Conservation (phyloP, 2,113 vertebrate genomes). For the Cisticola juncidis region DNA sequence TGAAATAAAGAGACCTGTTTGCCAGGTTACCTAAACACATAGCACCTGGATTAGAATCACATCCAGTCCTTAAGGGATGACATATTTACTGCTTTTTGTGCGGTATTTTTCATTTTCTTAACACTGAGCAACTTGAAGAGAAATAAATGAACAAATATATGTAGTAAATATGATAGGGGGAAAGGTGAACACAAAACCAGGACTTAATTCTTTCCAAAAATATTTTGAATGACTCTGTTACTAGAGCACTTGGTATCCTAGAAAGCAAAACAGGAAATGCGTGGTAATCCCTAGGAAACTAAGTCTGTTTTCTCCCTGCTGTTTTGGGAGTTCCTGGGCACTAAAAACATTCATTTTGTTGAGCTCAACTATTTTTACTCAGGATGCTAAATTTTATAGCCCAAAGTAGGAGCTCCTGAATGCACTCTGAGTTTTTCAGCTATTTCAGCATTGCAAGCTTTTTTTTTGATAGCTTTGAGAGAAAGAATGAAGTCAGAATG, state of each 20-base stretch:
- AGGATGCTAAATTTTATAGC: neutral
- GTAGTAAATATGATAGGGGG: neutral
- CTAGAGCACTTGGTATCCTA: neutral
- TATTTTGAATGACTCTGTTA: neutral
- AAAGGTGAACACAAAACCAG: neutral
- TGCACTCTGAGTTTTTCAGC: neutral
- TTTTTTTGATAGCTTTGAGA: neutral
- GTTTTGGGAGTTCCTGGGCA: neutral
- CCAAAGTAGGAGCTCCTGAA: neutral
- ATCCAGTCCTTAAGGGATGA: neutral
- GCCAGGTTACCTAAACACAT: fast-evolving
- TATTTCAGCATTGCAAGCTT: neutral
- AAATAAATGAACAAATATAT: neutral
- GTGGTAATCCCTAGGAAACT: neutral
- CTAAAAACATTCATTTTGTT: neutral
- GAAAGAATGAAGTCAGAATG: neutral
- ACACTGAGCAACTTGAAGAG: fast-evolving
- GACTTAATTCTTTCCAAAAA: neutral
- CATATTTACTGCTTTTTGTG: neutral
- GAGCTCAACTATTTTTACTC: neutral
- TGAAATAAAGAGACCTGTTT: neutral
- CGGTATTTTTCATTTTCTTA: neutral
- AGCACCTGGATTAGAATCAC: neutral
- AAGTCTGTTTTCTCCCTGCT: neutral
- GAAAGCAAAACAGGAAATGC: neutral